Evolutionary conservation across 2,113 vertebrate species (phyloP).

Genomic region (Petrocephalus zakoni): DNA sequence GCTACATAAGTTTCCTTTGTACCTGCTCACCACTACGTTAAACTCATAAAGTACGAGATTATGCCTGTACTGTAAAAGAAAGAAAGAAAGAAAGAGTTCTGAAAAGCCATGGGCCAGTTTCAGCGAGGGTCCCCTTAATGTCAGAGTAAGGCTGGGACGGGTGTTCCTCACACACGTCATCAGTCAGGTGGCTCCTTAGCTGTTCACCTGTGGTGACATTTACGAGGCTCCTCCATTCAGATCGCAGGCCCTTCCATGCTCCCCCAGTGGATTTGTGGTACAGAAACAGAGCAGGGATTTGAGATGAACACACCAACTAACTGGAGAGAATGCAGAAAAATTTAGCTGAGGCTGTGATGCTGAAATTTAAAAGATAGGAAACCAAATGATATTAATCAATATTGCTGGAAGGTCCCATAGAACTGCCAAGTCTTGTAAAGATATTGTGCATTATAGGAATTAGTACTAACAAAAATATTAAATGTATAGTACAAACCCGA

Average conservation of each 20-base stretch:
- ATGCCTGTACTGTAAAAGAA: not conserved
- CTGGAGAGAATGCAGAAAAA: not conserved
- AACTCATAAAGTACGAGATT: not conserved
- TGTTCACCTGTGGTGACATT: not conserved
- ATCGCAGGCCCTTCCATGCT: not conserved
- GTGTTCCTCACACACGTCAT: not conserved
- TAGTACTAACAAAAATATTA: not conserved
- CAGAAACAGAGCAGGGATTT: not conserved
- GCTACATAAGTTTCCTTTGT: not conserved
- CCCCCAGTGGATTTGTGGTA: not conserved
- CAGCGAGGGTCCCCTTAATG: not conserved
- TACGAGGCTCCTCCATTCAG: not conserved
- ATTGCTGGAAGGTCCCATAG: not conserved
- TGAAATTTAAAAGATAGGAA: not conserved
- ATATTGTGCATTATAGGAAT: not conserved
- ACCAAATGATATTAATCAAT: not conserved
- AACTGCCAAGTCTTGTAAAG: not conserved
- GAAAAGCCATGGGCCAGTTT: not conserved
- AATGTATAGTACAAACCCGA: too few relatives aligned
- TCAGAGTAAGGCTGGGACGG: not conserved
- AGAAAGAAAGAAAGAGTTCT: not conserved
- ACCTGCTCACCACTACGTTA: not conserved
- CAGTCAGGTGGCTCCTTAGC: not conserved
- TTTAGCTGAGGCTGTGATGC: not conserved
- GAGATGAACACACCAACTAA: not conserved